A percentile compares a stretch with the other conserved stretches of the same genome.
These are phyloP conservation scores for Ectobius pallidus DNA, from an alignment of 2,888 invertebrate species.

Conservation along the genomic window DNA sequence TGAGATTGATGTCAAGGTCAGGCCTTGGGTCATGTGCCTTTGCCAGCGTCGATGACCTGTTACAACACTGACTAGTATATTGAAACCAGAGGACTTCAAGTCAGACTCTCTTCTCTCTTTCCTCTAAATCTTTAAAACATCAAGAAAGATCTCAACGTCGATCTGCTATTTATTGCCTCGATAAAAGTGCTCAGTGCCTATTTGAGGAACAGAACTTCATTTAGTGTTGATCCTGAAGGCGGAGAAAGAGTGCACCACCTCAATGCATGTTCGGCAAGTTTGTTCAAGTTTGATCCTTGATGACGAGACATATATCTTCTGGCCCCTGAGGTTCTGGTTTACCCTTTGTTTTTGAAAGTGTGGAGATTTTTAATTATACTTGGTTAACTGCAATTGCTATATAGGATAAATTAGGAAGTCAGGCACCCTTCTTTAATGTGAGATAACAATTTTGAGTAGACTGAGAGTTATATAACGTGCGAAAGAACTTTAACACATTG, in stretches of 20 bases:
- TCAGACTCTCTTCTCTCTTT: not conserved
- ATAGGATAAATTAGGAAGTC: constrained; percentile 6
- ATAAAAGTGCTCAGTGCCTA: constrained; percentile 34
- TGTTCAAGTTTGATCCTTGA: not conserved
- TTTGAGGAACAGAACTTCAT: not conserved
- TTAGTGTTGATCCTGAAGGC: not conserved
- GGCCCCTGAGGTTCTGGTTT: constrained; percentile 3
- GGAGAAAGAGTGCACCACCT: not conserved
- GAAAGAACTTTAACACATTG: constrained; percentile 1
- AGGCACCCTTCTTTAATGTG: constrained; percentile 14
- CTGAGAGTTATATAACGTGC: constrained; percentile 6
- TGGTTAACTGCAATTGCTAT: constrained; percentile 11
- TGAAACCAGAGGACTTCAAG: not conserved
- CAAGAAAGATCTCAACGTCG: constrained; percentile 33
- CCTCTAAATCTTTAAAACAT: constrained; percentile 14
- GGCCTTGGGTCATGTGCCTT: constrained; percentile 95
- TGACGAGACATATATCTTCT: not conserved
- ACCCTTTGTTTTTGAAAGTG: constrained; percentile 20
- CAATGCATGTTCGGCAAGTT: not conserved
- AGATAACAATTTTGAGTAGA: constrained; percentile 12
- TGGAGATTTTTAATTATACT: constrained; percentile 22
- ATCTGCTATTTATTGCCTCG: constrained; percentile 31
- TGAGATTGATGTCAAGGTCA: constrained; percentile 86
- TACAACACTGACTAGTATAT: constrained; percentile 64
- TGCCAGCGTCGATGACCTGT: constrained; percentile 85